A percentile compares a stretch with the other conserved stretches of the same genome.
phyloP scores from a whole-genome alignment of 1,140 invertebrate genomes.

The Sarcophaga peregrina region DNA sequence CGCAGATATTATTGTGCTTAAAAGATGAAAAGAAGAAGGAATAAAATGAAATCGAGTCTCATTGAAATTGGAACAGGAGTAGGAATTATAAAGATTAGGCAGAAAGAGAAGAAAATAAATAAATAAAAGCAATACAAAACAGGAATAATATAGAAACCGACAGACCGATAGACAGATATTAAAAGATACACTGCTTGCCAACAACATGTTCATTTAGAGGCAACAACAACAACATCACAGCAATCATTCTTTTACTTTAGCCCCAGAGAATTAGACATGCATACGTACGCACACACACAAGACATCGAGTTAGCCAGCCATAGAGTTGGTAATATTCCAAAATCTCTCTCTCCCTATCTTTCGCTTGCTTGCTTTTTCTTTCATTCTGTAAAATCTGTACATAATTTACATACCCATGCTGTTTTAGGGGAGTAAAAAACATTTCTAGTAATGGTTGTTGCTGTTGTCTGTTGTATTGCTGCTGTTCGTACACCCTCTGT shows the following conservation, averaged over 20 bases:
- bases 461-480: neutral
- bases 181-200: slow-evolving; percentile 31
- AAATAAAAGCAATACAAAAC: neutral
- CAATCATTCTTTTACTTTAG: slow-evolving; percentile 8
- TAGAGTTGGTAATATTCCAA: neutral
- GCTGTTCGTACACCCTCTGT: too few species aligned
- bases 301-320: neutral
- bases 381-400: too few species aligned
- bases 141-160: neutral
- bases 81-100: too few species aligned
- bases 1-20: too few species aligned
- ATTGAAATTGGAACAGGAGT: too few species aligned
- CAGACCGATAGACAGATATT: neutral
- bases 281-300: neutral
- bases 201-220: slow-evolving; percentile 22
- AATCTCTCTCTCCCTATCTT: neutral
- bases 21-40: too few species aligned
- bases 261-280: neutral
- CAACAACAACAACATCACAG: neutral
- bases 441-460: neutral
- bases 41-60: too few species aligned
- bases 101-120: neutral
- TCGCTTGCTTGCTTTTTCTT: too few species aligned
- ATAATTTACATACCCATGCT: neutral
- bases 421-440: too few species aligned